Evolutionary conservation across 2,888 invertebrate genomes (phyloP), one percentile per base, ranked within the genome.

Genomic region (Agrilus mali): DNA sequence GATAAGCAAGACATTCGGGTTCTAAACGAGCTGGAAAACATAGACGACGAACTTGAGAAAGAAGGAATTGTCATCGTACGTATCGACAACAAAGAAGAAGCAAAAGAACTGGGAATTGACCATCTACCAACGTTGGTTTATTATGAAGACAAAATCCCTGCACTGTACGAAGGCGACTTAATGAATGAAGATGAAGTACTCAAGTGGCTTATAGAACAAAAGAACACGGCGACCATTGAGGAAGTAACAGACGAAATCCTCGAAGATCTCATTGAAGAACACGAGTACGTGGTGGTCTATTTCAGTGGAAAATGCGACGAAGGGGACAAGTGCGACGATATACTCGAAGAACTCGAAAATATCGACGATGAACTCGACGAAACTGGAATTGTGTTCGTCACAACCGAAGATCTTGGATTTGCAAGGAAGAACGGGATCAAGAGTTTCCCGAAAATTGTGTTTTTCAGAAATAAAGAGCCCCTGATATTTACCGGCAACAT

Each of bases 341-440:
- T 92, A 49, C 68, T 93, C 14, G 80, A 85, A 20, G 88, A 89
- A 58, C 68, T 93, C 46, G 92, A 92, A 64, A 88, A 88, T 59
- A 92, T 93, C 53, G 93, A 93, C 55, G 93, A 93, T 61, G 93
- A 93, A 61, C 69, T 92, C 1, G 92, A 93, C 60, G 90, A 92
- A 67, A 85, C 85, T 44, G 93, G 93, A 41, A 93, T 93, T 54
- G 86, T 92, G 49, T 90, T 93, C 60, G 92, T 93, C 0, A 92
- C 92, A 33, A 93, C 93, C 12, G 92, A 92, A 68, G 93, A 94
- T 59, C 71, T 75, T 5, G 60, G 64, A 2, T 67, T 89, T 42
- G 90, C 92, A 7, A 87, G 86, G 67, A 87, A 89, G 62, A 78
- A 86, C 55, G 84, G 83, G 49, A 83, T 93, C 56, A 90, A 86